phyloP scores from a whole-genome alignment of 2,113 vertebrate species.

The Bostrychus sinensis region DNA sequence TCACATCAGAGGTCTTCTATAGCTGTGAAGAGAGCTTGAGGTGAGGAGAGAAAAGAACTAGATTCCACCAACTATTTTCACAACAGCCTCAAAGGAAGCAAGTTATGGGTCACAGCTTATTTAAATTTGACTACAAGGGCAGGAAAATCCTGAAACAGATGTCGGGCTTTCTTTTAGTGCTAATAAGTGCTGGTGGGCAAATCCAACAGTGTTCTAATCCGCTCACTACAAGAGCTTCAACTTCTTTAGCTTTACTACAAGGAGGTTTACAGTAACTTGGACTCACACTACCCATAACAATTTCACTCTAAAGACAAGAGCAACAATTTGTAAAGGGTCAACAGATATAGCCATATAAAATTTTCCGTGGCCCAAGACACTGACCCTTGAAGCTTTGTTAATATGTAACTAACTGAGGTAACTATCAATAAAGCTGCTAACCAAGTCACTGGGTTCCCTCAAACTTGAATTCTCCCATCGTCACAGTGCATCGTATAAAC shows the following conservation, averaged over 20 bases:
- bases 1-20: constrained; percentile 54
- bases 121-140: constrained; percentile 26
- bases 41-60: constrained; percentile 37
- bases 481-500: background rate
- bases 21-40: constrained; percentile 36
- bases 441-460: constrained; percentile 6
- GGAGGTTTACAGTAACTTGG: constrained; percentile 48
- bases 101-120: background rate
- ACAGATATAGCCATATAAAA: too few relatives aligned
- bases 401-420: constrained; percentile 19
- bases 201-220: constrained; percentile 74
- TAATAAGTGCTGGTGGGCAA: constrained; percentile 58
- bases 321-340: too few relatives aligned
- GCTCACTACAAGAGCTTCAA: constrained; percentile 54
- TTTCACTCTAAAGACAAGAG: constrained; percentile 13
- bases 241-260: constrained; percentile 46
- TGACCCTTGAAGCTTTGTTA: background rate
- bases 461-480: constrained; percentile 12
- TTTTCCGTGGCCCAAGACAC: too few relatives aligned
- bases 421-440: constrained; percentile 26
- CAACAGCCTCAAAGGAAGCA: background rate
- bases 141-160: constrained; percentile 15
- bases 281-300: constrained; percentile 21
- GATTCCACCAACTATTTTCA: constrained; percentile 5
- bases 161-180: constrained; percentile 30